These are phyloP conservation scores for Capitulum mitella DNA, from an alignment of 2,888 invertebrate species.

Conservation along the genomic window DNA sequence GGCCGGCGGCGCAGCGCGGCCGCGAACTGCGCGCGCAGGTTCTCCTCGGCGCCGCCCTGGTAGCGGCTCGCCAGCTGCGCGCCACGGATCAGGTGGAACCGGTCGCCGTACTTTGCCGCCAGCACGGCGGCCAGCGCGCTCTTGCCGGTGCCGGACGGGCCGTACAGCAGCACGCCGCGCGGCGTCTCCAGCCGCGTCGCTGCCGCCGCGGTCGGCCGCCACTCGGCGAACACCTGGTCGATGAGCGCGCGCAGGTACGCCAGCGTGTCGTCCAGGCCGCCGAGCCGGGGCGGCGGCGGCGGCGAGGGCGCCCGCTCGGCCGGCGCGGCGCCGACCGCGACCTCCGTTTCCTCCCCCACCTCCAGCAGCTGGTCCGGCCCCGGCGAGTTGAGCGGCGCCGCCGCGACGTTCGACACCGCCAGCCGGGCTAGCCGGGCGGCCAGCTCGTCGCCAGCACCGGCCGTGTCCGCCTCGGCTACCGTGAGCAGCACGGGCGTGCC, in stretches of 20 bases:
- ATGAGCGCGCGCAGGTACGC: background rate
- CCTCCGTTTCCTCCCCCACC: background rate
- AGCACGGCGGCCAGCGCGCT: background rate
- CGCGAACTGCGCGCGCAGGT: constrained; percentile 18
- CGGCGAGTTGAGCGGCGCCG: background rate
- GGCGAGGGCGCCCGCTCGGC: background rate
- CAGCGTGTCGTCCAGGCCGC: background rate
- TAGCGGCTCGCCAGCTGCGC: constrained; percentile 26
- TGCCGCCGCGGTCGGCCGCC: background rate
- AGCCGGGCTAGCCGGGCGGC: background rate
- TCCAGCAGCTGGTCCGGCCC: background rate
- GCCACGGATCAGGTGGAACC: constrained; percentile 14
- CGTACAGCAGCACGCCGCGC: constrained; percentile 13
- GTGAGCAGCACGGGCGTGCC: background rate
- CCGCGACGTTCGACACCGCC: background rate
- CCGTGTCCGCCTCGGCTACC: background rate
- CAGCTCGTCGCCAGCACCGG: background rate
- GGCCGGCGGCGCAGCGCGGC: constrained; percentile 5
- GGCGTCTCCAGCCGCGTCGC: background rate
- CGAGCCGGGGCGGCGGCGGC: background rate
- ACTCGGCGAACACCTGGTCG: background rate
- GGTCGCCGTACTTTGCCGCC: background rate
- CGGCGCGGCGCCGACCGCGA: background rate
- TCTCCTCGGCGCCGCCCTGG: constrained; percentile 29
- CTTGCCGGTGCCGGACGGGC: constrained; percentile 19